These are phyloP conservation scores for Capitulum mitella DNA, from an alignment of 2,888 invertebrate genomes.

Conservation along the genomic window DNA sequence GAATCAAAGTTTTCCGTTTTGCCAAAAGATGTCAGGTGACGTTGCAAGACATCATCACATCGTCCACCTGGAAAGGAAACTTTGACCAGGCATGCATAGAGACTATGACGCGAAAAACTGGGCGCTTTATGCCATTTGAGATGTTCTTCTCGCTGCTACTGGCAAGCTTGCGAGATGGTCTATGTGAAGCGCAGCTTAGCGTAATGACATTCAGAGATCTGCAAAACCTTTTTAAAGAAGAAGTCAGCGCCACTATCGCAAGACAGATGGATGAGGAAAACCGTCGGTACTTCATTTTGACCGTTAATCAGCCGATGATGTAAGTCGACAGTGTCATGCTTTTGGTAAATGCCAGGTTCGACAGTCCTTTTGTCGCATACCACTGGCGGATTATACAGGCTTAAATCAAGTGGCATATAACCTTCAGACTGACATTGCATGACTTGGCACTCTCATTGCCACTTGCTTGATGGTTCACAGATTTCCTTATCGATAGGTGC, in stretches of 20 bases:
- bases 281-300: background rate
- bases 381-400: too few relatives aligned
- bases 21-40: background rate
- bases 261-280: background rate
- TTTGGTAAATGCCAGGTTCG: too few relatives aligned
- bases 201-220: slow-evolving; percentile 4
- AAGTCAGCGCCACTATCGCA: background rate
- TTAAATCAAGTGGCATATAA: too few relatives aligned
- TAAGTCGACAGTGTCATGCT: too few relatives aligned
- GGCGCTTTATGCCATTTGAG: background rate
- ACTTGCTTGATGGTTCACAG: too few relatives aligned
- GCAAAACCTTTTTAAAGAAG: background rate
- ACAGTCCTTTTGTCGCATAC: too few relatives aligned
- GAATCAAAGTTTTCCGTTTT: background rate
- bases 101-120: background rate
- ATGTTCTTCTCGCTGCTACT: background rate
- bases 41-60: background rate
- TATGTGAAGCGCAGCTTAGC: background rate
- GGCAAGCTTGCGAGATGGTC: background rate
- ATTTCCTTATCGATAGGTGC: too few relatives aligned
- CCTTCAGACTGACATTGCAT: too few relatives aligned
- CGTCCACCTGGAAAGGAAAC: background rate
- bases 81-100: background rate
- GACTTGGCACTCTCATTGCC: too few relatives aligned
- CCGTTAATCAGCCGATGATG: background rate